These are phyloP conservation scores for Psammodynastes pulverulentus DNA, from an alignment of 2,113 vertebrate genomes.

Conservation along the genomic window DNA sequence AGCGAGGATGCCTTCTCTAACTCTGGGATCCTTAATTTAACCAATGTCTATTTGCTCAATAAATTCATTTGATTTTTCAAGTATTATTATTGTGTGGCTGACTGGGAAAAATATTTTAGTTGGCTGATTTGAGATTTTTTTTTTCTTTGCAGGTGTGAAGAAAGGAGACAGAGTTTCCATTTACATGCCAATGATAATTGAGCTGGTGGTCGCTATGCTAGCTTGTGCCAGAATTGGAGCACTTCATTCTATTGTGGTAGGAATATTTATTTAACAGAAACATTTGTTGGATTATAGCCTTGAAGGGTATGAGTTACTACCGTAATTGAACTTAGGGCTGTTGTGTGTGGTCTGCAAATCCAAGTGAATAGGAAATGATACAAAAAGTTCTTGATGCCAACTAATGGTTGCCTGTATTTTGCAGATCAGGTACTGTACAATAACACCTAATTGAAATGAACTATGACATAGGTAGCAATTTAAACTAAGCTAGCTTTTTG, in stretches of 20 bases:
- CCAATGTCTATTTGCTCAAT: neutral
- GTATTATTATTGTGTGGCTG: neutral
- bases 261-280: slow-evolving; percentile 30
- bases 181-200: slow-evolving; percentile 97
- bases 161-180: slow-evolving; percentile 92
- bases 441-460: neutral
- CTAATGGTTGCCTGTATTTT: neutral
- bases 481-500: neutral
- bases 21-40: neutral
- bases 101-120: neutral
- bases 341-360: neutral
- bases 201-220: slow-evolving; percentile 93
- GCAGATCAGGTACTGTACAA: neutral
- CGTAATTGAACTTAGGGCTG: neutral
- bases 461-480: neutral
- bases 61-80: neutral
- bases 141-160: slow-evolving; percentile 75
- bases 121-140: neutral
- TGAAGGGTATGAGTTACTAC: neutral
- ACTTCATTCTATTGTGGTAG: slow-evolving; percentile 92
- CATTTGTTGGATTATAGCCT: neutral
- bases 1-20: neutral
- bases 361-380: neutral
- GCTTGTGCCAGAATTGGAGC: slow-evolving; percentile 92
- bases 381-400: neutral